phyloP scores from a whole-genome alignment of 2,888 invertebrate species.

The Sinopyrophorus schimmeli region DNA sequence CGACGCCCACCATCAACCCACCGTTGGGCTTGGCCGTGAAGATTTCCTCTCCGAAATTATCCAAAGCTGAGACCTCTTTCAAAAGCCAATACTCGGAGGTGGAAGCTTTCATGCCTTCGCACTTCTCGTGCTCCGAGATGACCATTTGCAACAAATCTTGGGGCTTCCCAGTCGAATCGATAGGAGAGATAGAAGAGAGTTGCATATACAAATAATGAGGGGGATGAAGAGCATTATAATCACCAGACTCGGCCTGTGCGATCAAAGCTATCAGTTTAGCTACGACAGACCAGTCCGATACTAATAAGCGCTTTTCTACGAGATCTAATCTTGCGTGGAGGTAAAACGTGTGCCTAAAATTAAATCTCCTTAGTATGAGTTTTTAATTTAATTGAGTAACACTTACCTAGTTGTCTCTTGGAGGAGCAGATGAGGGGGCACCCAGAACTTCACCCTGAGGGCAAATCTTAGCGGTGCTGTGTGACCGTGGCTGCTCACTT shows the following conservation, averaged over 20 bases:
- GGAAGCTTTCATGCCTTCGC: slow-evolving; percentile 65
- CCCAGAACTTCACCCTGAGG: slow-evolving; percentile 87
- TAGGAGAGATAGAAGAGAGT: slow-evolving; percentile 65
- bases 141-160: slow-evolving; percentile 66
- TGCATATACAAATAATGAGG: slow-evolving; percentile 66
- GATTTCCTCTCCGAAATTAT: slow-evolving; percentile 82
- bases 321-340: slow-evolving; percentile 80
- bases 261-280: slow-evolving; percentile 75
- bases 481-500: slow-evolving; percentile 62
- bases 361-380: too few relatives aligned
- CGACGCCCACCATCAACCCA: slow-evolving; percentile 61
- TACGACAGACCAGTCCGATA: slow-evolving; percentile 69
- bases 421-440: slow-evolving; percentile 82
- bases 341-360: slow-evolving; percentile 81
- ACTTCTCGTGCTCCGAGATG: slow-evolving; percentile 64
- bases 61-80: slow-evolving; percentile 77
- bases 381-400: too few relatives aligned
- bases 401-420: slow-evolving; percentile 79
- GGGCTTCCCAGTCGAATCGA: slow-evolving; percentile 61
- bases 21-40: slow-evolving; percentile 70
- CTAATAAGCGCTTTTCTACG: slow-evolving; percentile 71
- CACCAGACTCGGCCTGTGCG: slow-evolving; percentile 75
- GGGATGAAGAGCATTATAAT: slow-evolving; percentile 66
- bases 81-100: slow-evolving; percentile 83
- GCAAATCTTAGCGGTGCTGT: slow-evolving; percentile 67